phyloP scores from a whole-genome alignment of 2,797 vertebrate species.

The Parauchenoglanis ngamensis region DNA sequence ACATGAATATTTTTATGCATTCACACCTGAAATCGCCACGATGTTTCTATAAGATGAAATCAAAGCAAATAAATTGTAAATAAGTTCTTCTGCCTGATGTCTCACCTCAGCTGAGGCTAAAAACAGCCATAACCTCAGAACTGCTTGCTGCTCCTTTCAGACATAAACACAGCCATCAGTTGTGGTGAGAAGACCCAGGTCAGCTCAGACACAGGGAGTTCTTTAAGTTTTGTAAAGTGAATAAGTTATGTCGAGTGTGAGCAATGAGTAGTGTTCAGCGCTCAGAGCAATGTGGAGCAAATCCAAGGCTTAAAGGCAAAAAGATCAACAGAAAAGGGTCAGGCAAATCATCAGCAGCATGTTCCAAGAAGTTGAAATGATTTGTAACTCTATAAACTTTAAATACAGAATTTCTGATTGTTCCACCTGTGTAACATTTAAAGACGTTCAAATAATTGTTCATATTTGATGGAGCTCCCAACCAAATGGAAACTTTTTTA shows the following conservation, averaged over 20 bases:
- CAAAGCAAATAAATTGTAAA: conserved; percentile 26
- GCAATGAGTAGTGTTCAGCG: background rate
- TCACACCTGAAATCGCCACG: background rate
- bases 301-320: background rate
- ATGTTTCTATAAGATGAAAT: conserved; percentile 25
- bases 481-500: background rate
- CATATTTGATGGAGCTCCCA: background rate
- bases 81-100: conserved; percentile 20
- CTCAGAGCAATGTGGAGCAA: background rate
- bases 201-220: conserved; percentile 7
- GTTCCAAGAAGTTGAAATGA: background rate
- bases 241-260: background rate
- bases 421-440: conserved; percentile 1
- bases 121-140: conserved; percentile 17
- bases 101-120: conserved; percentile 31
- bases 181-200: conserved; percentile 9
- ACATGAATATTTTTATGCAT: background rate
- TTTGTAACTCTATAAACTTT: background rate
- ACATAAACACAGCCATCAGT: conserved; percentile 31
- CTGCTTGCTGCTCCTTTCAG: background rate
- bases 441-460: background rate
- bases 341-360: background rate
- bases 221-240: conserved; percentile 3
- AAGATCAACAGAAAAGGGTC: conserved; percentile 1
- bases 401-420: background rate